These are phyloP conservation scores for Ailuropoda melanoleuca DNA, from an alignment of 2,113 vertebrate genomes.

Conservation along the genomic window DNA sequence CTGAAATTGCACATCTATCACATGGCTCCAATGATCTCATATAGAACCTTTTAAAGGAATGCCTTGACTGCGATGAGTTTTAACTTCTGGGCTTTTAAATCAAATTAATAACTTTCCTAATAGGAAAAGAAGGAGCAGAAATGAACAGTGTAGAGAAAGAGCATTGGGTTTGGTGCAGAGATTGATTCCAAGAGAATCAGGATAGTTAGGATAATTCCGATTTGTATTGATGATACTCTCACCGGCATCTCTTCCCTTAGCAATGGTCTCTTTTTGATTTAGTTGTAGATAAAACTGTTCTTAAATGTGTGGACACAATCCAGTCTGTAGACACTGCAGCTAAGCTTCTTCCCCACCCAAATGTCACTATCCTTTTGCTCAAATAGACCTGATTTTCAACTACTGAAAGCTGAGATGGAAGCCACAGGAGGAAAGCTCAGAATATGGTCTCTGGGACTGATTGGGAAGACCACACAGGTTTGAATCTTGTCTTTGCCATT, in stretches of 20 bases:
- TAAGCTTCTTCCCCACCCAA: neutral
- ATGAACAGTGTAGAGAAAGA: neutral
- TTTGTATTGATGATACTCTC: neutral
- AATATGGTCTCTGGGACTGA: neutral
- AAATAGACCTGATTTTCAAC: neutral
- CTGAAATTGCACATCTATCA: neutral
- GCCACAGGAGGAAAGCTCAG: neutral
- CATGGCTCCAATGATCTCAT: neutral
- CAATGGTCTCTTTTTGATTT: neutral
- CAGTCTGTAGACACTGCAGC: neutral
- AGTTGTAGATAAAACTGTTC: neutral
- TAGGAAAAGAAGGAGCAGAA: neutral
- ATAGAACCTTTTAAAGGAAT: neutral
- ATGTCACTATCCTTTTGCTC: neutral
- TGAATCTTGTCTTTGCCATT: neutral
- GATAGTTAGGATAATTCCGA: neutral
- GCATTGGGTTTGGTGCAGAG: neutral
- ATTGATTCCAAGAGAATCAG: neutral
- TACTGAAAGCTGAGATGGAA: neutral
- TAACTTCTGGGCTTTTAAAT: constrained; percentile 32
- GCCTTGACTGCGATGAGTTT: neutral
- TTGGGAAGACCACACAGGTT: neutral
- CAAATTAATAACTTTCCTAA: neutral
- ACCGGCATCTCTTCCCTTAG: neutral
- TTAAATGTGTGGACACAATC: neutral